Evolutionary conservation across 2,113 vertebrate species (phyloP).

Genomic region (Chunga burmeisteri): DNA sequence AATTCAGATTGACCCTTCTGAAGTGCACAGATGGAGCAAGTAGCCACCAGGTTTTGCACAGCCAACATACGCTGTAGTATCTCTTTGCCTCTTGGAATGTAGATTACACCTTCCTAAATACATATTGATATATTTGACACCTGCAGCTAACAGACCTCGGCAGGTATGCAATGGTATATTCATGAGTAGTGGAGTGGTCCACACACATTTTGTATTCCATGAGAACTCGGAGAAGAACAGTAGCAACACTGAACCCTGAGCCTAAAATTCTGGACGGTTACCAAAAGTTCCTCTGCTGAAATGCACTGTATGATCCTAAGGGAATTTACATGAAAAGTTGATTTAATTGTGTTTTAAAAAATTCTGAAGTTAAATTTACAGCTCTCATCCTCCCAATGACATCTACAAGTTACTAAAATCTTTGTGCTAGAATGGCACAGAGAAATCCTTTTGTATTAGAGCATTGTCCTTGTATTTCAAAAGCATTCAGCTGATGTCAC

Average conservation of each 20-base stretch:
- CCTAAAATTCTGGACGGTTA: background rate
- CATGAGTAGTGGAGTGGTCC: background rate
- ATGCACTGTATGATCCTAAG: background rate
- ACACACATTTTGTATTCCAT: background rate
- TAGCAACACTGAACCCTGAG: background rate
- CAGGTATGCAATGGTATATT: background rate
- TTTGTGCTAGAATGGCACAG: background rate
- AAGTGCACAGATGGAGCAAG: background rate
- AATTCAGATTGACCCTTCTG: background rate
- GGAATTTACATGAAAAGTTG: background rate
- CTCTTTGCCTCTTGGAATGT: background rate
- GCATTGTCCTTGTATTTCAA: background rate
- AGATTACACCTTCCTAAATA: background rate
- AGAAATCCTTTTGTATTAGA: background rate
- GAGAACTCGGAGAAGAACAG: background rate
- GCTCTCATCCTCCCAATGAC: background rate
- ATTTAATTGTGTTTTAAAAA: background rate
- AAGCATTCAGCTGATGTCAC: background rate
- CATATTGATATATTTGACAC: background rate
- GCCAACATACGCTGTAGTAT: background rate
- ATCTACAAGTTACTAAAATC: background rate
- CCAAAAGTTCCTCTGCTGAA: background rate
- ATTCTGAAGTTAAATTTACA: background rate
- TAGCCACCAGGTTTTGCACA: background rate
- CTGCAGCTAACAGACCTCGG: background rate